These are phyloP conservation scores for Collichthys lucidus DNA, from an alignment of 2,113 vertebrate genomes.

Conservation along the genomic window DNA sequence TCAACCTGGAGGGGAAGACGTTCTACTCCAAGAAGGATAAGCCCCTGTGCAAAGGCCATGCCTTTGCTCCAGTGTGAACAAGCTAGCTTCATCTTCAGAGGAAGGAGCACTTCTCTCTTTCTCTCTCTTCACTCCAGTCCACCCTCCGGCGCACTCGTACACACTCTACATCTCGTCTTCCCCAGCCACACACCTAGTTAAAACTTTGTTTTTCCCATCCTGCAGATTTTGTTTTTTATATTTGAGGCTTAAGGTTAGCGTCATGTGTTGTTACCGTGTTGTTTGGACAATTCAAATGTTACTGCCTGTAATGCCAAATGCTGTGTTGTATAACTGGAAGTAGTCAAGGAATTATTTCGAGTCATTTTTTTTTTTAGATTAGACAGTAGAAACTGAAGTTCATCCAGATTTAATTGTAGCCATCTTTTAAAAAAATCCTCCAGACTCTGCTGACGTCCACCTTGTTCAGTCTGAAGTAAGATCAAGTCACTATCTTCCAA, in stretches of 20 bases:
- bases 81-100: slow-evolving; percentile 60
- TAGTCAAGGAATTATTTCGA: slow-evolving; percentile 41
- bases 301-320: slow-evolving; percentile 48
- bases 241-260: slow-evolving; percentile 43
- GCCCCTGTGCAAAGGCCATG: slow-evolving; percentile 98
- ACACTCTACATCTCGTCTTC: slow-evolving; percentile 37
- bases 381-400: slow-evolving; percentile 11
- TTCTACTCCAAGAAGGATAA: slow-evolving; percentile 99
- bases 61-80: slow-evolving; percentile 94
- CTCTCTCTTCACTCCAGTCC: slow-evolving; percentile 25
- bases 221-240: slow-evolving; percentile 54
- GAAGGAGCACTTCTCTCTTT: slow-evolving; percentile 45
- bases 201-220: slow-evolving; percentile 35
- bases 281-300: slow-evolving; percentile 18
- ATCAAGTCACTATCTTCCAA: slow-evolving; percentile 25
- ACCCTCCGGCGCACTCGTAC: slow-evolving; percentile 35
- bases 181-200: slow-evolving; percentile 56
- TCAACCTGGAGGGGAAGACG: slow-evolving; percentile 99
- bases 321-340: slow-evolving; percentile 64
- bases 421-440: slow-evolving; percentile 4
- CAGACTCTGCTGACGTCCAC: background rate
- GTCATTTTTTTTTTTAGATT: slow-evolving; percentile 13
- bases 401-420: slow-evolving; percentile 4
- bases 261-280: slow-evolving; percentile 28
- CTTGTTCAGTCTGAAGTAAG: slow-evolving; percentile 38